Evolutionary conservation across 2,113 vertebrate genomes (phyloP).

Genomic region (Callipepla californica): DNA sequence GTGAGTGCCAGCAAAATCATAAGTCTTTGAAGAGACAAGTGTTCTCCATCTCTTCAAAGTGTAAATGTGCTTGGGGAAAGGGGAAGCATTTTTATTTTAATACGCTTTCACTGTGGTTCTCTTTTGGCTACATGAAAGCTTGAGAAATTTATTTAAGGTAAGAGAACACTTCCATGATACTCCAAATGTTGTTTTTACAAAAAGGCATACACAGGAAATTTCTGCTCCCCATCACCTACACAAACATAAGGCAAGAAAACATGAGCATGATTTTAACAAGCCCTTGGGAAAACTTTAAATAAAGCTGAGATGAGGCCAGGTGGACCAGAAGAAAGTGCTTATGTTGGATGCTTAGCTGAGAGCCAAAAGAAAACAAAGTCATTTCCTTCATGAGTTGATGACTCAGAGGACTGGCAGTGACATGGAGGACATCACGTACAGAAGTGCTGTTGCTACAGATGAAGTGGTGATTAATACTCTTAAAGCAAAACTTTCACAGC

Average conservation of each 20-base stretch:
- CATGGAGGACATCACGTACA: constrained; percentile 51
- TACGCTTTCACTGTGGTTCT: not conserved
- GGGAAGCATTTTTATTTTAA: not conserved
- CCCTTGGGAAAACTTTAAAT: constrained; percentile 19
- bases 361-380: not conserved
- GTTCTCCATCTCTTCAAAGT: not conserved
- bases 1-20: not conserved
- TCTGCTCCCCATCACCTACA: not conserved
- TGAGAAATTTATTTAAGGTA: not conserved
- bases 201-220: not conserved
- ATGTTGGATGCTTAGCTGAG: not conserved
- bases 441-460: not conserved
- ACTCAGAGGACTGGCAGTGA: constrained; percentile 49
- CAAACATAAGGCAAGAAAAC: not conserved
- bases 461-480: constrained; percentile 48
- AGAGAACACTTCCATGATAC: not conserved
- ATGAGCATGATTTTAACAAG: constrained; percentile 18
- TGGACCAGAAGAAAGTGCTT: constrained; percentile 49
- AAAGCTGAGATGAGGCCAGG: constrained; percentile 39
- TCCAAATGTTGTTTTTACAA: not conserved
- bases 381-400: constrained; percentile 42
- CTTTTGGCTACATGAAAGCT: not conserved
- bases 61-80: not conserved
- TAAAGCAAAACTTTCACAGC: constrained; percentile 34
- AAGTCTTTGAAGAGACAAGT: not conserved